Evolutionary conservation across 1,140 invertebrate genomes (phyloP).

Genomic region (Triops cancriformis): DNA sequence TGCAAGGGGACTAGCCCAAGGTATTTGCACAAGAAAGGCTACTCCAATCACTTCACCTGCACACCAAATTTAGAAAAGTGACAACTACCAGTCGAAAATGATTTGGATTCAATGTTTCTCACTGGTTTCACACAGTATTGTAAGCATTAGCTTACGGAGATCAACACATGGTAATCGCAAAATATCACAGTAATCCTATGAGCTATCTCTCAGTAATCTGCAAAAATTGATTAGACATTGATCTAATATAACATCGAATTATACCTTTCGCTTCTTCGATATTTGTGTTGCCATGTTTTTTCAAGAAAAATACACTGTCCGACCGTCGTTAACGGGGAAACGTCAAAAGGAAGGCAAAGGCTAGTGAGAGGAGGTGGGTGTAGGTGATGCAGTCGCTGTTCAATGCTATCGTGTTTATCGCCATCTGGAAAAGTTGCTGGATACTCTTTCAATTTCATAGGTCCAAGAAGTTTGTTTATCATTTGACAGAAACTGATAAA

Average conservation of each 20-base stretch:
- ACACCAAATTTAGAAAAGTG: too few relatives aligned
- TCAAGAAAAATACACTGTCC: neutral
- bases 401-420: neutral
- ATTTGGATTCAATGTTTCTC: neutral
- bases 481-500: too few relatives aligned
- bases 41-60: too few relatives aligned
- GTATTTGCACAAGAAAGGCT: too few relatives aligned
- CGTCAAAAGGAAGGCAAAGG: neutral
- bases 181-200: neutral
- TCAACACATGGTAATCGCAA: neutral
- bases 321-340: neutral
- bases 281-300: constrained; percentile 1
- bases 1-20: too few relatives aligned
- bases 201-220: neutral
- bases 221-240: neutral
- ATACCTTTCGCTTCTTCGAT: constrained; percentile 4
- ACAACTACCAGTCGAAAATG: too few relatives aligned
- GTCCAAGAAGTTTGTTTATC: too few relatives aligned
- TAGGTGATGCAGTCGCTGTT: neutral
- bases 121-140: neutral
- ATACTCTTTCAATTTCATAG: too few relatives aligned
- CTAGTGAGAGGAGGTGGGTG: neutral
- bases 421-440: neutral
- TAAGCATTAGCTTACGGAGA: neutral
- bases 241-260: neutral